A percentile compares a stretch with the other conserved stretches of the same genome.
Evolutionary conservation across 1,140 invertebrate species (phyloP).

Genomic region (Metaphire vulgaris): DNA sequence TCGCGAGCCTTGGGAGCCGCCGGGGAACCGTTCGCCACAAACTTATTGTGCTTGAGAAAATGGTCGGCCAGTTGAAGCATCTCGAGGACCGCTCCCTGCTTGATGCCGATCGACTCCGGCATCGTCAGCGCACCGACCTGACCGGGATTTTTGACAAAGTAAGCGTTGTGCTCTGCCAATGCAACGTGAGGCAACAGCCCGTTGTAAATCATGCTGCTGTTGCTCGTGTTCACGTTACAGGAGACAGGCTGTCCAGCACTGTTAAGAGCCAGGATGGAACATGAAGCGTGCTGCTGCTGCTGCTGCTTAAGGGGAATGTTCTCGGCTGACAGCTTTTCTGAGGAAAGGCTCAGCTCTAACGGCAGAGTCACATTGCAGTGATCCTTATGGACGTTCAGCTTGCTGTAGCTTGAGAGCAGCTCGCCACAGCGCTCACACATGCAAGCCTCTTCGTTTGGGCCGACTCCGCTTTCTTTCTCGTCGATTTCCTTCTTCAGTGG

Average conservation of each 20-base stretch:
- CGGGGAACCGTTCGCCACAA: background rate
- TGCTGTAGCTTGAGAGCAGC: background rate
- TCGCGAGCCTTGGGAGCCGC: background rate
- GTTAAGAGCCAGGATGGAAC: background rate
- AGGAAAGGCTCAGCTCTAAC: too few relatives aligned
- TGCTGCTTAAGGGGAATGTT: background rate
- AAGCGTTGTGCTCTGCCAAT: background rate
- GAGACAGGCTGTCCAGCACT: background rate
- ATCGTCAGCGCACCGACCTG: background rate
- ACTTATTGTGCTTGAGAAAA: constrained; percentile 14
- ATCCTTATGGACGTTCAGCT: background rate
- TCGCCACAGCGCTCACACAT: constrained; percentile 17
- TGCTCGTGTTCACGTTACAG: background rate
- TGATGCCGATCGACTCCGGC: background rate
- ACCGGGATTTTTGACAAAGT: background rate
- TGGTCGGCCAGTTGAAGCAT: constrained; percentile 20
- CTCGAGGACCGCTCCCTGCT: constrained; percentile 10
- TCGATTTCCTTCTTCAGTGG: background rate
- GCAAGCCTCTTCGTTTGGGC: background rate
- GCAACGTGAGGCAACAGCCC: background rate
- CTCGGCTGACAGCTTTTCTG: too few relatives aligned
- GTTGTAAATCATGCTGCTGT: background rate
- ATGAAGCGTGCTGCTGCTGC: background rate
- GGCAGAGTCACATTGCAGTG: background rate
- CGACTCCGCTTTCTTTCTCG: background rate